phyloP scores from a whole-genome alignment of 2,113 vertebrate genomes.

The Lathamus discolor region DNA sequence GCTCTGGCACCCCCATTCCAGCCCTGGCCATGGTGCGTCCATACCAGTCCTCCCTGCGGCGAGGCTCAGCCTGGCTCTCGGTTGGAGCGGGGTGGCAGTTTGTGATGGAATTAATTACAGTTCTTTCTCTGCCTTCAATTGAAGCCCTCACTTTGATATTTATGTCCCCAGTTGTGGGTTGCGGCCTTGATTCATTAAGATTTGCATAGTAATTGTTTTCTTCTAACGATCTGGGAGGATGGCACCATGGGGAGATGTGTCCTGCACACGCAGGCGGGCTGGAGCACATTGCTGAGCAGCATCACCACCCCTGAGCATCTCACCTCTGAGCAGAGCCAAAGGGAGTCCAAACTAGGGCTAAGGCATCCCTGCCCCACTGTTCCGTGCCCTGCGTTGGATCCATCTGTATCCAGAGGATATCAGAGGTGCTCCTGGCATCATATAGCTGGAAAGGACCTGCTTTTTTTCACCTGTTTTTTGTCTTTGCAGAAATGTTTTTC shows the following conservation, averaged over 20 bases:
- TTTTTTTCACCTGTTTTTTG: background rate
- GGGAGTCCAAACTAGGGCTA: background rate
- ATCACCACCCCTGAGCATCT: accelerated
- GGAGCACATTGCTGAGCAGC: background rate
- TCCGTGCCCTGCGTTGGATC: background rate
- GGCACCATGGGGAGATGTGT: background rate
- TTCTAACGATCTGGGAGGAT: conserved; percentile 49
- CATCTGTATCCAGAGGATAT: background rate
- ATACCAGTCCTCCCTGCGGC: accelerated
- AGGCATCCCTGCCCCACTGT: background rate
- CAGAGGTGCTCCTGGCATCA: accelerated
- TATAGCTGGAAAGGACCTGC: background rate
- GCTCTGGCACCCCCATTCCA: background rate
- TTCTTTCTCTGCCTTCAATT: conserved; percentile 5
- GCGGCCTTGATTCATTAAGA: conserved; percentile 54
- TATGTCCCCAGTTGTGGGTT: conserved; percentile 42
- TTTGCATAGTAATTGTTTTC: conserved; percentile 66
- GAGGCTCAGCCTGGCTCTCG: background rate
- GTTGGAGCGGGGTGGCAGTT: accelerated
- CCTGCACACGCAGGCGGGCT: accelerated
- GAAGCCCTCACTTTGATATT: conserved; percentile 50
- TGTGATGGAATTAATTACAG: conserved; percentile 22
- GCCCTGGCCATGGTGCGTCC: background rate
- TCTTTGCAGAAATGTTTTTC: background rate
- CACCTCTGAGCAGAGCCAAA: background rate